Conservation (phyloP, 2,113 vertebrate genomes). For the Coryphaenoides rupestris region DNA sequence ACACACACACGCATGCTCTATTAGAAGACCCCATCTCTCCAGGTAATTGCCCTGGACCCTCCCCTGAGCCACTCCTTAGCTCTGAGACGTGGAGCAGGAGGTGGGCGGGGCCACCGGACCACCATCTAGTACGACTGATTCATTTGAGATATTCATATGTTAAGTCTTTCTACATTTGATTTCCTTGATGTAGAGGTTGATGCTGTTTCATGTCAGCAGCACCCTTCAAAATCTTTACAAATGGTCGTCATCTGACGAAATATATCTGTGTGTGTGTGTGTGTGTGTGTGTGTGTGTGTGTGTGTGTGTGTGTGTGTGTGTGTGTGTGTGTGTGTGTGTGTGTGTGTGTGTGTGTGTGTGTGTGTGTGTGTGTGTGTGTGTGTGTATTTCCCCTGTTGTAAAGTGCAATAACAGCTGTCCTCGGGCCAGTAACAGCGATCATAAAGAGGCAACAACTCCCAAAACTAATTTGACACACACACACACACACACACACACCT, state of each 20-base stretch:
- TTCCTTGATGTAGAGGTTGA: not conserved
- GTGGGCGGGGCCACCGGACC: not conserved
- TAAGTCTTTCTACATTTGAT: not conserved
- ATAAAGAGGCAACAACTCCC: constrained; percentile 69
- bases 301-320: constrained; percentile 22
- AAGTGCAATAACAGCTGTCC: constrained; percentile 69
- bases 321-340: constrained; percentile 22
- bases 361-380: constrained; percentile 20
- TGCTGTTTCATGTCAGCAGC: no score
- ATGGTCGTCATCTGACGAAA: no score
- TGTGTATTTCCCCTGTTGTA: constrained; percentile 60
- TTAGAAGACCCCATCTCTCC: constrained; percentile 41
- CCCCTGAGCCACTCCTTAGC: constrained; percentile 43
- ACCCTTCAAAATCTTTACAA: no score
- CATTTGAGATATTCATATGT: constrained; percentile 21
- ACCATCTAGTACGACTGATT: not conserved
- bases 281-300: no score
- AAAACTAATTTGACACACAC: constrained; percentile 60
- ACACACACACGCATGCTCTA: constrained; percentile 19
- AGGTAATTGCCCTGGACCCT: constrained; percentile 28
- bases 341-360: no score
- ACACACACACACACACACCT: constrained; percentile 17
- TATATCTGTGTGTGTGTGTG: no score
- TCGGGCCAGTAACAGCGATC: constrained; percentile 64
- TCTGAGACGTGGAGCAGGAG: constrained; percentile 20